A percentile compares a stretch with the other conserved stretches of the same genome.
Conservation (phyloP, 2,797 vertebrate genomes). For the Pantherophis vulpinus region DNA sequence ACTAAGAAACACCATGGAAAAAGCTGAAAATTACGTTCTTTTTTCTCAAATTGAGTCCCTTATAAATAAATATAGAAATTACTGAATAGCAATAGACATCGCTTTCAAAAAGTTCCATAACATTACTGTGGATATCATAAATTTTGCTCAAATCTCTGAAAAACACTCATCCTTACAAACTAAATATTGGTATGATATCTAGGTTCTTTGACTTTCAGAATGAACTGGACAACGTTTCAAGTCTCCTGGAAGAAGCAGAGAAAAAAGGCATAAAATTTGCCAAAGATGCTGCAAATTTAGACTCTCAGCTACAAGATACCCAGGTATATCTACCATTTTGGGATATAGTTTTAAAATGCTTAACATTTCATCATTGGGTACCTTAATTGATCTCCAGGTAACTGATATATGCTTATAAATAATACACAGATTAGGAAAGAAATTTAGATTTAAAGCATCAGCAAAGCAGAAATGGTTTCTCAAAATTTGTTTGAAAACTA, state of each 20-base stretch:
- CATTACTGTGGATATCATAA: neutral
- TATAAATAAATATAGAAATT: neutral
- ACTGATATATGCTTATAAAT: neutral
- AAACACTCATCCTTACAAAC: neutral
- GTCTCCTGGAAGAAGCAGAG: constrained; percentile 90
- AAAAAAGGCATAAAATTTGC: constrained; percentile 92
- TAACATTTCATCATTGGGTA: neutral
- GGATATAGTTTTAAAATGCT: neutral
- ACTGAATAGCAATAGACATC: neutral
- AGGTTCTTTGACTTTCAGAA: constrained; percentile 68
- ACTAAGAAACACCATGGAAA: neutral
- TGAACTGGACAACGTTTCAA: constrained; percentile 89
- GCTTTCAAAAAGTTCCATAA: neutral
- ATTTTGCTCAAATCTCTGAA: neutral
- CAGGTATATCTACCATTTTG: constrained; percentile 74
- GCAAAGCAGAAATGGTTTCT: neutral
- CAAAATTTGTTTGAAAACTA: neutral
- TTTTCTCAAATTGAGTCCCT: neutral
- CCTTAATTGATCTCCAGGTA: neutral
- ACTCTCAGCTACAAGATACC: constrained; percentile 93
- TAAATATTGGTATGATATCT: constrained; percentile 15
- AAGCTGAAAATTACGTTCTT: neutral
- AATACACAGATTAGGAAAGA: neutral
- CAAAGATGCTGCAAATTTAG: constrained; percentile 88
- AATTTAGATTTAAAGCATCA: neutral